Evolutionary conservation across 2,797 vertebrate species (phyloP), one percentile per base, ranked within the genome.

Genomic region (Lemur catta): DNA sequence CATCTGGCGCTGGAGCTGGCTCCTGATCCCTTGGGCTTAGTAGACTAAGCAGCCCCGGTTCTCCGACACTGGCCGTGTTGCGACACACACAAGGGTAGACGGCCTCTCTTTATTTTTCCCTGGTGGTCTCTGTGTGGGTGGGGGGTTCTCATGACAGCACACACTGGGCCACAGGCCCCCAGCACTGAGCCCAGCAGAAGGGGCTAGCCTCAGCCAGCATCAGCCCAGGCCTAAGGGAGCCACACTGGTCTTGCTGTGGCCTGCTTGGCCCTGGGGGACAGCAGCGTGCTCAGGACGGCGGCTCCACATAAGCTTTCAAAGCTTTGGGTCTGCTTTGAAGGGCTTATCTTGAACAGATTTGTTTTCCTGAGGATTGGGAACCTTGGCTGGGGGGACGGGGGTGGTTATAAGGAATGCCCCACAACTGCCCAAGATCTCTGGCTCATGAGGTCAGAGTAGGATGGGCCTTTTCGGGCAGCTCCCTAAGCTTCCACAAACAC

Each of bases 181-280:
- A 12, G 67, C 0, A 6, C 61, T 59, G 43, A 63, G 43, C 18
- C 3, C 41, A 76, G 65, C 71, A 52, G n/a, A 89, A 80, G 65
- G 11, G 81, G 12, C 17, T 35, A 46, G 80, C n/a, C 81, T 59
- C 6, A 0, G 22, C 46, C 43, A 65, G 1, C 2, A 22, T 30
- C 9, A 33, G 8, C 2, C 22, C 41, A 35, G 18, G 11, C 28
- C 24, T 57, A 4, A 61, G 46, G 67, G 46, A 86, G 57, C 26
- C 55, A 67, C 6, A 0, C 0, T 28, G 10, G 10, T 43, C 33
- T 1, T 9, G 14, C 46, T 17, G 30, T 3, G 67, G 52, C 17
- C 20, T 41, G 15, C 11, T 35, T 74, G 69, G 30, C 0, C 0
- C 0, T 48, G 57, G 81, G 6, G 7, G 78, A 43, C 41, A 71